phyloP scores from a whole-genome alignment of 2,113 vertebrate genomes.

The Shinisaurus crocodilurus region DNA sequence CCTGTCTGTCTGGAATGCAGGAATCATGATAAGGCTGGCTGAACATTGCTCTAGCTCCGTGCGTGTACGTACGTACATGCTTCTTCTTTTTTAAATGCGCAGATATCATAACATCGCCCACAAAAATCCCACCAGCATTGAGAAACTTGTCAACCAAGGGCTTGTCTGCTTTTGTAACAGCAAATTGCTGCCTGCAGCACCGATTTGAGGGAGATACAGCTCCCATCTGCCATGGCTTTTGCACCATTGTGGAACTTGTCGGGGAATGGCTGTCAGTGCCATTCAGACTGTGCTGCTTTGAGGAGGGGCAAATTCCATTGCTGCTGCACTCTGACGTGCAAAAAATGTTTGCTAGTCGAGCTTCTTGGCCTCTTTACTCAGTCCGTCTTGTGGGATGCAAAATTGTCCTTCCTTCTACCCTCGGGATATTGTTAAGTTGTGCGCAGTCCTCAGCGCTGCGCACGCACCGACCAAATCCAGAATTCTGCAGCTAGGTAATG shows the following conservation, averaged over 20 bases:
- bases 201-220: neutral
- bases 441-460: neutral
- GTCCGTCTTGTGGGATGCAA: neutral
- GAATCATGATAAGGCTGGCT: constrained; percentile 13
- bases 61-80: neutral
- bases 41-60: neutral
- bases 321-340: neutral
- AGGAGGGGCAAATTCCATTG: neutral
- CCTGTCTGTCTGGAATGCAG: constrained; percentile 27
- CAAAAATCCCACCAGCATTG: constrained; percentile 4
- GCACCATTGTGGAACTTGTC: neutral
- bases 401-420: neutral
- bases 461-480: neutral
- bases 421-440: neutral
- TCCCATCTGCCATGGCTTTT: neutral
- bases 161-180: neutral
- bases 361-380: neutral
- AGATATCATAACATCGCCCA: neutral
- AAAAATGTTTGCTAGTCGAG: neutral
- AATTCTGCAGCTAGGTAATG: neutral
- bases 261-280: neutral
- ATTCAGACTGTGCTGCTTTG: neutral
- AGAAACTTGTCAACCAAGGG: neutral
- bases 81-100: neutral
- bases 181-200: neutral